phyloP scores from a whole-genome alignment of 2,113 vertebrate species.

The Cyprinodon tularosa region DNA sequence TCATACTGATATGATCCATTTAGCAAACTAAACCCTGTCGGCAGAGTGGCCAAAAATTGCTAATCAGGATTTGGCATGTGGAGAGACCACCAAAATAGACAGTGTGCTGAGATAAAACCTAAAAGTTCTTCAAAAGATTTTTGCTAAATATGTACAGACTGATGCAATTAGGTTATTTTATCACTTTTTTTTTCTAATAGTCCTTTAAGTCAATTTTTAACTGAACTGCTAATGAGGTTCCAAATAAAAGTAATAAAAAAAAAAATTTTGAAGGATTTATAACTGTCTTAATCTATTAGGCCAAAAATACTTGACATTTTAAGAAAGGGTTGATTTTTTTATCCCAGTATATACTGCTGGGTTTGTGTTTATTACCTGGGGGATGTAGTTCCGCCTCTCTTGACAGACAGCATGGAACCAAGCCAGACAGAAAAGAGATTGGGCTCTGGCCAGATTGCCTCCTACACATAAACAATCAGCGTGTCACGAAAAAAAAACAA shows the following conservation, averaged over 20 bases:
- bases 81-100: neutral
- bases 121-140: neutral
- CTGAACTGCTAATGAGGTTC: neutral
- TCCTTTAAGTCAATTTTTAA: neutral
- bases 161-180: neutral
- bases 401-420: slow-evolving; percentile 99
- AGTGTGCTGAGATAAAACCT: neutral
- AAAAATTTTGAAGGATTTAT: neutral
- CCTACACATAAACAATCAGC: slow-evolving; percentile 64
- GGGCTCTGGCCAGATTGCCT: slow-evolving; percentile 84
- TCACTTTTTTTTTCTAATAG: neutral
- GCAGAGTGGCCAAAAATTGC: neutral
- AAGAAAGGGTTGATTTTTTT: neutral
- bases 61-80: neutral
- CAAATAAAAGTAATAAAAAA: neutral
- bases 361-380: slow-evolving; percentile 83
- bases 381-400: slow-evolving; percentile 97
- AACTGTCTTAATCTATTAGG: neutral
- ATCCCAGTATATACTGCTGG: neutral
- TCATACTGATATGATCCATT: neutral
- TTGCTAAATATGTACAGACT: neutral
- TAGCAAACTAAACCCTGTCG: neutral
- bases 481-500: slow-evolving; percentile 3
- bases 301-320: neutral
- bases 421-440: slow-evolving; percentile 93